phyloP scores from a whole-genome alignment of 2,113 vertebrate species.

The Oceanodroma tethys region DNA sequence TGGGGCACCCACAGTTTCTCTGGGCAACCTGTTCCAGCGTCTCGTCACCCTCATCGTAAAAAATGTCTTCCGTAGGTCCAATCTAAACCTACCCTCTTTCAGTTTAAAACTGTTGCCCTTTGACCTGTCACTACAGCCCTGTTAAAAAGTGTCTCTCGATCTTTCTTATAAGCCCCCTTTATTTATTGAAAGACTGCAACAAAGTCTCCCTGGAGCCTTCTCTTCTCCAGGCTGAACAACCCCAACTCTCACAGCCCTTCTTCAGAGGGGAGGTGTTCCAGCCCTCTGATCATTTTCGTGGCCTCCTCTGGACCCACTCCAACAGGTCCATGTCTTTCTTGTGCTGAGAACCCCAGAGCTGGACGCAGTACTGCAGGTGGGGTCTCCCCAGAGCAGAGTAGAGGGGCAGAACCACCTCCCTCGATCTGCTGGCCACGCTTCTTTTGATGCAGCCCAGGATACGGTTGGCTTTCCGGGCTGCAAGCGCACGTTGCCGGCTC shows the following conservation, averaged over 20 bases:
- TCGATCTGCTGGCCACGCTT: rapidly evolving
- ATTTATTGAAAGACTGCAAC: background rate
- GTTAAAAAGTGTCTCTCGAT: background rate
- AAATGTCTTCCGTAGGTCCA: background rate
- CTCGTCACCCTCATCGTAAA: background rate
- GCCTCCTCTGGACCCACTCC: background rate
- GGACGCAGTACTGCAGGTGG: rapidly evolving
- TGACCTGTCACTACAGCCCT: background rate
- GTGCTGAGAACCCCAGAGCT: background rate
- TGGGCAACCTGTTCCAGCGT: background rate
- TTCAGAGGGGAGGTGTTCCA: background rate
- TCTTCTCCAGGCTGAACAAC: background rate
- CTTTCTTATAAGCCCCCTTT: background rate
- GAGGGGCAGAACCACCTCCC: background rate
- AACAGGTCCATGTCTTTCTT: background rate
- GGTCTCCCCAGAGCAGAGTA: background rate
- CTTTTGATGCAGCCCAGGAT: background rate
- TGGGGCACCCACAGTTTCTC: background rate
- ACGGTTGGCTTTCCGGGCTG: background rate
- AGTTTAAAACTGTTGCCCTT: background rate
- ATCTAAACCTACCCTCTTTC: background rate
- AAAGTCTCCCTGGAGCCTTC: background rate
- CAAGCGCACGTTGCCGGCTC: rapidly evolving
- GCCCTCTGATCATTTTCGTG: background rate
- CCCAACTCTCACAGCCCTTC: background rate